Evolutionary conservation across 30 jellyfish, hydroid and myxozoan species (phyloP).

Genomic region (Turritopsis dohrnii): DNA sequence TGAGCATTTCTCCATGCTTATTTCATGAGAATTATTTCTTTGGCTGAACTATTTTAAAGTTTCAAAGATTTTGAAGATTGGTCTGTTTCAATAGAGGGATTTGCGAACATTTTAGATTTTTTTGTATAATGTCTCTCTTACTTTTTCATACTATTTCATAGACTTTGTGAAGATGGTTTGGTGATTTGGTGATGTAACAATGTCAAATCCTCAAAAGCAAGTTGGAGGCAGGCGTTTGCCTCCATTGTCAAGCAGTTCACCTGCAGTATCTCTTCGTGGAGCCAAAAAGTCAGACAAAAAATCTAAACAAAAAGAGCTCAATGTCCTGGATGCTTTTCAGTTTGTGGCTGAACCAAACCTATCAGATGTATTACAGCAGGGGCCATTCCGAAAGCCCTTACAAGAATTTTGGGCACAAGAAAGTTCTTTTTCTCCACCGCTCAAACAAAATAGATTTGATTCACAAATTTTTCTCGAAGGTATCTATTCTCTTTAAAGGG

Average conservation of each 20-base stretch:
- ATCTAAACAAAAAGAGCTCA: background rate
- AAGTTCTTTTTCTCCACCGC: conserved; percentile 11
- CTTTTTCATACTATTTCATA: background rate
- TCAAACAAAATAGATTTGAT: conserved; percentile 8
- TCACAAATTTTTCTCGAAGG: conserved; percentile 25
- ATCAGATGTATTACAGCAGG: background rate
- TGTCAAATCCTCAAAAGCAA: conserved; percentile 86
- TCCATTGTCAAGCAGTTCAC: conserved; percentile 24
- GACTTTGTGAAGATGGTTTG: background rate
- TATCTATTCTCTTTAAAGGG: background rate
- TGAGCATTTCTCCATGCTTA: background rate
- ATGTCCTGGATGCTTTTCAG: background rate
- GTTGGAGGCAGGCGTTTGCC: conserved; percentile 85
- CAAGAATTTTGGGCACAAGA: background rate
- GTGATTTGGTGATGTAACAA: background rate
- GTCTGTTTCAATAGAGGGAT: no score
- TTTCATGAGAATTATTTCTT: background rate
- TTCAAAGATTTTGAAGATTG: background rate
- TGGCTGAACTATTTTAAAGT: background rate
- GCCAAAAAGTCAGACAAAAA: background rate
- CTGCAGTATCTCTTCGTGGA: background rate
- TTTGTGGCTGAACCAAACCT: background rate
- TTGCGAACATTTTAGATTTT: no score
- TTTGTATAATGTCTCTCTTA: background rate
- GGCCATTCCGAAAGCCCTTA: conserved; percentile 26